phyloP scores from a whole-genome alignment of 2,888 invertebrate species.

The Hydraecia micacea region DNA sequence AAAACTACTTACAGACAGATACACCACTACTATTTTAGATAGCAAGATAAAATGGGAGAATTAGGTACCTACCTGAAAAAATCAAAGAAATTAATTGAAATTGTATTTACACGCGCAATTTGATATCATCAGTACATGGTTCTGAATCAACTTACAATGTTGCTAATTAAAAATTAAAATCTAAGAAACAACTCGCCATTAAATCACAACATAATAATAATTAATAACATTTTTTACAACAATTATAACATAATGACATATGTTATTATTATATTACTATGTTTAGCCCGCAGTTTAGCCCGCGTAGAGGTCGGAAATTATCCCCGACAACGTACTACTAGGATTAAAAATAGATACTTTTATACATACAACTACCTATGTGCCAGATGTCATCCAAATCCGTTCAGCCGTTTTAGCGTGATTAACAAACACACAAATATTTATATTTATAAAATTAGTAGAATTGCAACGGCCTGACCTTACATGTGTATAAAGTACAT shows the following conservation, averaged over 20 bases:
- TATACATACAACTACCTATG: too few relatives aligned
- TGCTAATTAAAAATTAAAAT: slow-evolving; percentile 54
- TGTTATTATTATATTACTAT: slow-evolving; percentile 54
- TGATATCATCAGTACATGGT: too few relatives aligned
- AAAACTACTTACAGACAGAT: not conserved
- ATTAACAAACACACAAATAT: not conserved
- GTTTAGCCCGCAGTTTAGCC: not conserved
- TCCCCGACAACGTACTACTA: not conserved
- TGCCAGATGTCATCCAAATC: not conserved
- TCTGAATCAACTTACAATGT: slow-evolving; percentile 28
- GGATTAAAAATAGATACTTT: too few relatives aligned
- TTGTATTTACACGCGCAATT: too few relatives aligned
- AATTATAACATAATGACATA: slow-evolving; percentile 64
- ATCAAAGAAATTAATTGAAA: not conserved
- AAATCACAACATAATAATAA: slow-evolving; percentile 31
- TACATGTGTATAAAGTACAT: slow-evolving; percentile 58
- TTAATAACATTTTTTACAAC: slow-evolving; percentile 53
- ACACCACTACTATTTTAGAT: not conserved
- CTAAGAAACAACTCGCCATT: slow-evolving; percentile 38
- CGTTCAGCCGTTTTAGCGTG: not conserved
- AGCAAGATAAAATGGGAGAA: not conserved
- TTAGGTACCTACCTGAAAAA: not conserved
- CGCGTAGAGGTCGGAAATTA: not conserved
- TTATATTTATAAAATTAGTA: not conserved
- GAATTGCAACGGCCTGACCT: slow-evolving; percentile 63